Evolutionary conservation across 2,113 vertebrate genomes (phyloP).

Genomic region (Hyperopisus bebe): DNA sequence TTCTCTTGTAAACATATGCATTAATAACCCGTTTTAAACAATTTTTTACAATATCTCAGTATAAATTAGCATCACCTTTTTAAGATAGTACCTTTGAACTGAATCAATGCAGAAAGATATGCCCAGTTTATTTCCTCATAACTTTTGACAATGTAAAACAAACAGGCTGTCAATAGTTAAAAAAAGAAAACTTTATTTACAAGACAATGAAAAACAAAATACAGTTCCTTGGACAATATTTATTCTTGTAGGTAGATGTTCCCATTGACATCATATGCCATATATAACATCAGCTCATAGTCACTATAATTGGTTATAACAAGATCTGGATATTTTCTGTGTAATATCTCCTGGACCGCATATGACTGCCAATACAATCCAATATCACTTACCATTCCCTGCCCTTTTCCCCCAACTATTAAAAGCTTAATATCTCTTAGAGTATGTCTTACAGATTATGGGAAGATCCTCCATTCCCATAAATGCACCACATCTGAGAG

Average conservation of each 20-base stretch:
- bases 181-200: background rate
- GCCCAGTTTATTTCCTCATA: background rate
- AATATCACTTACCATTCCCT: background rate
- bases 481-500: background rate
- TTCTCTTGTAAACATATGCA: background rate
- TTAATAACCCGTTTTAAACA: background rate
- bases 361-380: background rate
- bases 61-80: background rate
- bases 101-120: background rate
- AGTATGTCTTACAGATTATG: background rate
- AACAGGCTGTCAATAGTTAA: background rate
- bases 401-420: background rate
- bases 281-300: background rate
- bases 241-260: background rate
- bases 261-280: background rate
- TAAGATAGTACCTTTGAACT: background rate
- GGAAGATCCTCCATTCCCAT: background rate
- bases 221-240: background rate
- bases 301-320: background rate
- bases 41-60: background rate
- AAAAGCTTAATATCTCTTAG: background rate
- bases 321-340: background rate
- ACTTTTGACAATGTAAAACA: background rate
- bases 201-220: background rate
- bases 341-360: background rate